Conservation (phyloP, 2,888 invertebrate species). For the Drosophila tripunctata region DNA sequence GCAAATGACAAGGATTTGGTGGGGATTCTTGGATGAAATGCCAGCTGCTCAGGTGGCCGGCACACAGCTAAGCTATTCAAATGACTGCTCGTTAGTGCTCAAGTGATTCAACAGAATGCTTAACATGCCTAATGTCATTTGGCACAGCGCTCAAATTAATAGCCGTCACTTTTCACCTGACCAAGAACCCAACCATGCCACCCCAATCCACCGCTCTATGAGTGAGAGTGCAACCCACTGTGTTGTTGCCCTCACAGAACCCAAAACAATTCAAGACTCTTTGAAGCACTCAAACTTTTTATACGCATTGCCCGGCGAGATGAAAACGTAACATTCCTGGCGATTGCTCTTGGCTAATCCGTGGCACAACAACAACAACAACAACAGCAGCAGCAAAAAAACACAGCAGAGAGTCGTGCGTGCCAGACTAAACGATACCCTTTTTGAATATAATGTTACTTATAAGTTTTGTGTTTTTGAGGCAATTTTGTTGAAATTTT, state of each 20-base stretch:
- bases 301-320: conserved; percentile 51
- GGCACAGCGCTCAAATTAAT: conserved; percentile 74
- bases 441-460: no score
- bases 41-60: conserved; percentile 29
- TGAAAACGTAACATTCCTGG: conserved; percentile 66
- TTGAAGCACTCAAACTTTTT: conserved; percentile 44
- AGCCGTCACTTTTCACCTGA: conserved; percentile 76
- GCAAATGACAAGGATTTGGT: not conserved
- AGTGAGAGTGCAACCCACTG: no score
- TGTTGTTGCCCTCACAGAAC: no score
- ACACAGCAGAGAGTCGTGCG: not conserved
- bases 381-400: conserved; percentile 12
- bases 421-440: not conserved
- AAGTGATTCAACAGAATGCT: conserved; percentile 77
- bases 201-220: not conserved
- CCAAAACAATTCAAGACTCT: conserved; percentile 22
- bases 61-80: conserved; percentile 66
- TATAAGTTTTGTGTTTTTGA: no score
- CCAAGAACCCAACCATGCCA: conserved; percentile 35
- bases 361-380: conserved; percentile 25
- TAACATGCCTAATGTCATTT: conserved; percentile 79
- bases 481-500: no score
- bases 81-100: conserved; percentile 75
- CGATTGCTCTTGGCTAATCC: conserved; percentile 71
- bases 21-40: conserved; percentile 14